Percentiles rank a stretch among this genome's conserved stretches.
phyloP scores from a whole-genome alignment of 2,113 vertebrate genomes.

The Symphodus melops region DNA sequence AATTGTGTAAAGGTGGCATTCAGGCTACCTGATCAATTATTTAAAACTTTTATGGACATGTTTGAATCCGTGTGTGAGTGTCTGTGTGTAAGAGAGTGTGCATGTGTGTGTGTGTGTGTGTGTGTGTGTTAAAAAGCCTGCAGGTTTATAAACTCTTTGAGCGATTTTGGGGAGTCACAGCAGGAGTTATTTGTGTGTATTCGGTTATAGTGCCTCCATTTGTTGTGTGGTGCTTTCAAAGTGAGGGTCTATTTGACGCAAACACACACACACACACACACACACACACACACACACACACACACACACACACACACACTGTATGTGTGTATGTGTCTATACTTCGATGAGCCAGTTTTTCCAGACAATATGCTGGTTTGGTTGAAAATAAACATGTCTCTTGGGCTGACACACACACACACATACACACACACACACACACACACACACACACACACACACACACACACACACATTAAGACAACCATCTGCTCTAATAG shows the following conservation, averaged over 20 bases:
- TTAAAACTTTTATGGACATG: slow-evolving; percentile 26
- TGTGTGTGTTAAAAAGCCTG: slow-evolving; percentile 19
- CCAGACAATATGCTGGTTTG: slow-evolving; percentile 64
- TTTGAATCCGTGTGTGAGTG: not conserved
- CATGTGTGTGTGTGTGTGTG: not conserved
- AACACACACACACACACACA: slow-evolving; percentile 17
- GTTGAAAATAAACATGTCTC: slow-evolving; percentile 58
- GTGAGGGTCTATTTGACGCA: slow-evolving; percentile 42
- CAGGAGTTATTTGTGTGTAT: slow-evolving; percentile 36
- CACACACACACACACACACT: not conserved
- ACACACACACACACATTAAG: slow-evolving; percentile 5
- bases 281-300: slow-evolving; percentile 14
- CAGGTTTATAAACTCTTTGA: slow-evolving; percentile 29
- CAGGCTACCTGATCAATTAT: slow-evolving; percentile 62
- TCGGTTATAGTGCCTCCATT: slow-evolving; percentile 28
- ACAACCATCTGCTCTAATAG: slow-evolving; percentile 69
- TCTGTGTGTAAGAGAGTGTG: not conserved
- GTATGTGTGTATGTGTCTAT: too few relatives aligned
- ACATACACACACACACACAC: not conserved
- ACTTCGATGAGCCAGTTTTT: slow-evolving; percentile 55
- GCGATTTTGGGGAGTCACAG: slow-evolving; percentile 40
- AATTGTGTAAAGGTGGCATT: slow-evolving; percentile 45
- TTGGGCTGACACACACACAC: slow-evolving; percentile 42
- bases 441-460: too few relatives aligned
- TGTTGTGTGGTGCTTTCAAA: slow-evolving; percentile 39